Evolutionary conservation across 2,113 vertebrate species (phyloP).

Genomic region (Lophius piscatorius): DNA sequence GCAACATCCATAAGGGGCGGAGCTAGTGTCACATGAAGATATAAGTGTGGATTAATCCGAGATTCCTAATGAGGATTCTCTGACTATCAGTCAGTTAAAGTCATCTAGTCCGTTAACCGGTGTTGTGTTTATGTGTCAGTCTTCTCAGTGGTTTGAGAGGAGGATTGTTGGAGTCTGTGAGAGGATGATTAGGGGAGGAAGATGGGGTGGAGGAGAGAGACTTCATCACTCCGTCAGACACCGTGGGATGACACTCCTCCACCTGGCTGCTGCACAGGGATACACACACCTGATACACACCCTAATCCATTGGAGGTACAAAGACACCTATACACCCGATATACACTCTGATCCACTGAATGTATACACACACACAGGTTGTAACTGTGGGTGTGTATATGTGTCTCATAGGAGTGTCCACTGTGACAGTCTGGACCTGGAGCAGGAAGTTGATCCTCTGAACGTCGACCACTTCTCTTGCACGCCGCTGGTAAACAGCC

Average conservation of each 20-base stretch:
- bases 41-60: no score
- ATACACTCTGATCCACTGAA: conserved; percentile 74
- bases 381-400: neutral
- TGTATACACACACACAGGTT: conserved; percentile 55
- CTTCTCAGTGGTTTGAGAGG: conserved; percentile 84
- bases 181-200: conserved; percentile 83
- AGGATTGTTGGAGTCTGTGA: conserved; percentile 88
- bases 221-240: conserved; percentile 84
- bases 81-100: no score
- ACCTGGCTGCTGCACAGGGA: conserved; percentile 90
- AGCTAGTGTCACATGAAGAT: no score
- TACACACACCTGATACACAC: conserved; percentile 89
- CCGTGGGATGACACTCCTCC: conserved; percentile 90
- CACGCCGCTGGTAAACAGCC: conserved; percentile 84
- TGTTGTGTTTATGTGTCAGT: conserved; percentile 34
- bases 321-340: conserved; percentile 18
- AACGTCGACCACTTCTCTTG: conserved; percentile 97
- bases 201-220: conserved; percentile 74
- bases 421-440: conserved; percentile 86
- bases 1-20: no score
- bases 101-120: neutral
- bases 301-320: conserved; percentile 85
- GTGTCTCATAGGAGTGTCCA: conserved; percentile 76
- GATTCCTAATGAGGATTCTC: no score
- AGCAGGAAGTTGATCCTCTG: conserved; percentile 91